Evolutionary conservation across 2,888 invertebrate genomes (phyloP), one percentile per base, ranked within the genome.

Genomic region (Dendrolimus houi): DNA sequence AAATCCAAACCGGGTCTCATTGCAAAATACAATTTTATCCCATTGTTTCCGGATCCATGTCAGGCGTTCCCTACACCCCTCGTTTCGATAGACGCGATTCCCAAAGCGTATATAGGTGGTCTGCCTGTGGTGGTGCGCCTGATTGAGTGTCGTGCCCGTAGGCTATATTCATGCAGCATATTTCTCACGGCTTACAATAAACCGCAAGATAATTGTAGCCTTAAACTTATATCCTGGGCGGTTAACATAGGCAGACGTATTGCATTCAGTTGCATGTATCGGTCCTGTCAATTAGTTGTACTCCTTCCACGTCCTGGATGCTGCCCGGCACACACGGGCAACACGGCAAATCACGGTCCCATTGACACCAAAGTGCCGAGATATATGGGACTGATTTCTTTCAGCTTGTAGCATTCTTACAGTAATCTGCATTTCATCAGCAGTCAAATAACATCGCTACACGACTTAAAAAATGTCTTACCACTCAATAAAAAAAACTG

Each of bases 331-430:
- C n/a, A n/a, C n/a, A n/a, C n/a, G n/a, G n/a, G n/a, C n/a, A 57
- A 57, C 47, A 54, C 41, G 54, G 54, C 41, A 57, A 57, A 58
- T 58, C 41, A 55, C 55, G 53, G 29, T 42, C 41, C 47, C 52
- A 56, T 56, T 58, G 58, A 54, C 58, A 54, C 54, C 56, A 58
- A 56, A 56, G 52, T 58, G 41, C 54, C 56, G 54, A 58, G 56
- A 14, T 54, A 53, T 9, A 12, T 55, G 40, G 53, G 52, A 55
- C 54, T 53, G 47, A 53, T 59, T 52, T 41, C 54, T 59, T 55
- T 41, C 54, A 41, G 7, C 41, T 57, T 57, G 57, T 55, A 52
- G 56, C 53, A 56, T 29, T 47, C 41, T 41, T 54, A 56, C 59
- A 59, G 56, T 40, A 55, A 52, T 57, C 41, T 59, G 54, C 52